Evolutionary conservation across 1,140 invertebrate species (phyloP).

Genomic region (Bombus balteatus): DNA sequence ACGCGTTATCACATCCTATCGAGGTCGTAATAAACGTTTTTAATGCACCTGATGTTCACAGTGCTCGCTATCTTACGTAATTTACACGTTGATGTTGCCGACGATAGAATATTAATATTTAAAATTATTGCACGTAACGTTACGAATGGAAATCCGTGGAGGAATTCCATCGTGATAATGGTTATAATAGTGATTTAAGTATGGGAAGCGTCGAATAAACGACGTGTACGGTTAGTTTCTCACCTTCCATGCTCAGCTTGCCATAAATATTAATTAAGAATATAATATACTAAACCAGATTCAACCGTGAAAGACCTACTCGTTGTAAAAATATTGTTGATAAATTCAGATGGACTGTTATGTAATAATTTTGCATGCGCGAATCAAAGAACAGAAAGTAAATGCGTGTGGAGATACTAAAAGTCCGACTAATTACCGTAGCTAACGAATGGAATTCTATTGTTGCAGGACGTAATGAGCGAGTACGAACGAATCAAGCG

Average conservation of each 20-base stretch:
- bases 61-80: slow-evolving; percentile 22
- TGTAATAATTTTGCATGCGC: not conserved
- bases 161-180: not conserved
- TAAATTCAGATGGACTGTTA: not conserved
- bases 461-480: slow-evolving; percentile 84
- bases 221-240: slow-evolving; percentile 56
- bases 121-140: not conserved
- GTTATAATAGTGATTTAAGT: slow-evolving; percentile 12
- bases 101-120: slow-evolving; percentile 22
- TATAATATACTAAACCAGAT: slow-evolving; percentile 53
- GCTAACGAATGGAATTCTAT: slow-evolving; percentile 33
- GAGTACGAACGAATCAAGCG: slow-evolving; percentile 92
- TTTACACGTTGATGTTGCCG: not conserved
- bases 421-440: not conserved
- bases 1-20: slow-evolving; percentile 60
- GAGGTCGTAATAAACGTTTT: slow-evolving; percentile 61
- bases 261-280: slow-evolving; percentile 54
- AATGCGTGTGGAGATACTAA: not conserved
- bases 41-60: slow-evolving; percentile 43
- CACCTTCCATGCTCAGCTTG: slow-evolving; percentile 30
- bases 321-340: slow-evolving; percentile 7
- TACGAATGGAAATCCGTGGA: not conserved
- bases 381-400: not conserved
- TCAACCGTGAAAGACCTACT: not conserved
- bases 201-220: slow-evolving; percentile 21